These are phyloP conservation scores for Epinephelus lanceolatus DNA, from an alignment of 2,113 vertebrate genomes.

Conservation along the genomic window DNA sequence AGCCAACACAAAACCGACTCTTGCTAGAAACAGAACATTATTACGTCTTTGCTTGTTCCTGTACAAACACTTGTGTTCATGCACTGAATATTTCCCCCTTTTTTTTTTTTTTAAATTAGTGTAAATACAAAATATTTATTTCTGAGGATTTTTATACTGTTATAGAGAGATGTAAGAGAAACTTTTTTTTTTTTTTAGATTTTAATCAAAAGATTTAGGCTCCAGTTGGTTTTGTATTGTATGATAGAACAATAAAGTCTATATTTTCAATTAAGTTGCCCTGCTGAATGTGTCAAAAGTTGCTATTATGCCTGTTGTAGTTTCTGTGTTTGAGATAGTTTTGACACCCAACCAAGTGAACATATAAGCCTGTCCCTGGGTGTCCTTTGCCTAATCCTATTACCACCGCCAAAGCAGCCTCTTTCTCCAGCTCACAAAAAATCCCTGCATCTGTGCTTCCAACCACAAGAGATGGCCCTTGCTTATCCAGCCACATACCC, in stretches of 20 bases:
- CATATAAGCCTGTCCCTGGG: constrained; percentile 78
- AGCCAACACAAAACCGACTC: constrained; percentile 41
- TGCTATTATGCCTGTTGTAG: constrained; percentile 59
- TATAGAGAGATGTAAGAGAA: constrained; percentile 69
- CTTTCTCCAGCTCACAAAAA: constrained; percentile 75
- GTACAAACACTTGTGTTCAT: constrained; percentile 77
- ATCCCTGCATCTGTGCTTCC: constrained; percentile 70
- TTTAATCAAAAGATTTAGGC: constrained; percentile 74
- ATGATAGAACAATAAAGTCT: constrained; percentile 87
- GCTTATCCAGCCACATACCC: constrained; percentile 72
- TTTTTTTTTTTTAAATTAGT: constrained; percentile 58
- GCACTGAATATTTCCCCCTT: constrained; percentile 83
- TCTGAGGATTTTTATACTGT: constrained; percentile 80
- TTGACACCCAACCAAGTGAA: constrained; percentile 77
- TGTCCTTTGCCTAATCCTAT: constrained; percentile 82
- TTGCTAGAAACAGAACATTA: constrained; percentile 53
- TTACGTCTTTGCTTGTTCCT: constrained; percentile 60
- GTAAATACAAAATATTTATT: constrained; percentile 88
- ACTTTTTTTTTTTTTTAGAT: constrained; percentile 66
- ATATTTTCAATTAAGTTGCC: constrained; percentile 85
- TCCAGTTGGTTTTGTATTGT: constrained; percentile 79
- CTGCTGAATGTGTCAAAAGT: constrained; percentile 69
- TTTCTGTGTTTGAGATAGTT: constrained; percentile 68
- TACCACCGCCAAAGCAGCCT: constrained; percentile 76
- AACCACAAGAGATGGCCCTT: constrained; percentile 63